Evolutionary conservation across 2,888 invertebrate genomes (phyloP).

Genomic region (Drosophila maculinotata): DNA sequence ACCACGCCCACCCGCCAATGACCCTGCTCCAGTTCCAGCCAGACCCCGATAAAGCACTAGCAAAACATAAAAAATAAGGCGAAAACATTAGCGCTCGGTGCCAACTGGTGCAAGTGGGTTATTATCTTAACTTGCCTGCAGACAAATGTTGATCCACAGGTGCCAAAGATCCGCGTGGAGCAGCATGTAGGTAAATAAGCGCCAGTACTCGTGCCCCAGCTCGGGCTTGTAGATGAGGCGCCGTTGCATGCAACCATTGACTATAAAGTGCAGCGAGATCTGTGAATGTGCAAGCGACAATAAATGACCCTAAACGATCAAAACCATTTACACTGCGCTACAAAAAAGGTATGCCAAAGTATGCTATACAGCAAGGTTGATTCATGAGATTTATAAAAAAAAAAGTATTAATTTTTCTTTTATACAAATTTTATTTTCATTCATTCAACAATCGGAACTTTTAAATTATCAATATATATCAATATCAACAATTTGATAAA

Average conservation of each 20-base stretch:
- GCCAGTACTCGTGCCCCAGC: slow-evolving; percentile 86
- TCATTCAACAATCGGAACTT: too few relatives aligned
- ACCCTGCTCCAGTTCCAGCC: slow-evolving; percentile 90
- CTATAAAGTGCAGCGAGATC: slow-evolving; percentile 71
- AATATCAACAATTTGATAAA: too few relatives aligned
- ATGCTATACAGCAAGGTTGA: not conserved
- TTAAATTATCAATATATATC: too few relatives aligned
- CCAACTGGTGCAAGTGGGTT: slow-evolving; percentile 1
- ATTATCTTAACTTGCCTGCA: slow-evolving; percentile 86
- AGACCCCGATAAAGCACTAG: slow-evolving; percentile 83
- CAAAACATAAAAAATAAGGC: not conserved
- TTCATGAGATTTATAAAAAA: too few relatives aligned
- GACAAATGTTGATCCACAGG: slow-evolving; percentile 90
- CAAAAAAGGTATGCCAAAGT: slow-evolving; percentile 7
- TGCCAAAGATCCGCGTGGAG: slow-evolving; percentile 92
- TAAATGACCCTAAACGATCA: slow-evolving; percentile 30
- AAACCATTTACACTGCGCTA: slow-evolving; percentile 25
- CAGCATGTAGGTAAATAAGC: slow-evolving; percentile 92
- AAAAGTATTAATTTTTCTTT: too few relatives aligned
- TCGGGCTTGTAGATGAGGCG: slow-evolving; percentile 73
- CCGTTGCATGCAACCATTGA: slow-evolving; percentile 66
- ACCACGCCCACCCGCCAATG: slow-evolving; percentile 89
- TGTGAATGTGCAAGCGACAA: slow-evolving; percentile 33
- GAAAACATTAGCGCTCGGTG: not conserved
- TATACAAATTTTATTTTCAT: too few relatives aligned